Evolutionary conservation across 2,113 vertebrate species (phyloP).

Genomic region (Xenopus laevis): DNA sequence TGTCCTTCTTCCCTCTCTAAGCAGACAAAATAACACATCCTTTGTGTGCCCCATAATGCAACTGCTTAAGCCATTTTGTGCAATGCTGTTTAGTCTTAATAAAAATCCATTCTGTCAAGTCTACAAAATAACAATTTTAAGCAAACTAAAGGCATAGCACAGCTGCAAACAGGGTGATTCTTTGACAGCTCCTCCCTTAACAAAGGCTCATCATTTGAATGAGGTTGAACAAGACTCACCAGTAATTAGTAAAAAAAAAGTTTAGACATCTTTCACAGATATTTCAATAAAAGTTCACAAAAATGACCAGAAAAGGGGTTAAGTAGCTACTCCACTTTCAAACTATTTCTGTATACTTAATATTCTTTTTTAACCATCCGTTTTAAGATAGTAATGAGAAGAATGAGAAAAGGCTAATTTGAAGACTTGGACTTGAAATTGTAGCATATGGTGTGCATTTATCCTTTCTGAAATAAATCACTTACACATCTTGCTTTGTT

Average conservation of each 20-base stretch:
- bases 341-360: conserved; percentile 62
- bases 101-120: conserved; percentile 80
- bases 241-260: conserved; percentile 78
- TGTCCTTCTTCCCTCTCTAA: conserved; percentile 61
- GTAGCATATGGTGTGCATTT: conserved; percentile 96
- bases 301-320: conserved; percentile 8
- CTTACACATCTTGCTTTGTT: conserved; percentile 89
- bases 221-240: conserved; percentile 80
- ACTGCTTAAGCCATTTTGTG: conserved; percentile 84
- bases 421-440: conserved; percentile 88
- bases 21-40: conserved; percentile 90
- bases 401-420: conserved; percentile 86
- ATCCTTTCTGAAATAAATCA: conserved; percentile 90
- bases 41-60: conserved; percentile 88
- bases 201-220: conserved; percentile 78
- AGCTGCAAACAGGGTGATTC: conserved; percentile 81
- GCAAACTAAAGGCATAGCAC: conserved; percentile 80
- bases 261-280: conserved; percentile 47
- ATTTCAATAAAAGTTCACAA: neutral
- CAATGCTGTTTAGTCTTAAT: conserved; percentile 79
- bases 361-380: conserved; percentile 59
- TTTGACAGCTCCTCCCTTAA: conserved; percentile 82
- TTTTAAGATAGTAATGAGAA: conserved; percentile 85
- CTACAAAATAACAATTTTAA: conserved; percentile 83
- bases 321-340: no score